phyloP scores from a whole-genome alignment of 1,140 invertebrate species.

The Antheraea mylitta region DNA sequence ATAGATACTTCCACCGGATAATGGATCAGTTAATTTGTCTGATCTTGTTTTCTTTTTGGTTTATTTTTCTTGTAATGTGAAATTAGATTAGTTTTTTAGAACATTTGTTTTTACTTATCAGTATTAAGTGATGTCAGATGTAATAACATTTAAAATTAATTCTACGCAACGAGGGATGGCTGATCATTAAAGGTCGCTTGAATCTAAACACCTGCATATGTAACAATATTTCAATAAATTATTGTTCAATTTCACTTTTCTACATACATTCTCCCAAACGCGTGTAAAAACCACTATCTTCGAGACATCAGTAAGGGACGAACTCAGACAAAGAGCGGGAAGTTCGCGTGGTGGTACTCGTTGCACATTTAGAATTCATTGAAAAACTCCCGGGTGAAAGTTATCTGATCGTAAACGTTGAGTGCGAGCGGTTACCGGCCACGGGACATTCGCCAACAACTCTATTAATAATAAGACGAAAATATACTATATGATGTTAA shows the following conservation, averaged over 20 bases:
- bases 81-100: neutral
- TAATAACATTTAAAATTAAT: too few species aligned
- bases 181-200: too few species aligned
- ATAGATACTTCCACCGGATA: slow-evolving; percentile 17
- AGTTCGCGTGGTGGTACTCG: slow-evolving; percentile 20
- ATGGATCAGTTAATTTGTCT: slow-evolving; percentile 25
- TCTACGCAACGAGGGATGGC: too few species aligned
- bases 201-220: too few species aligned
- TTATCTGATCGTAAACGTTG: slow-evolving; percentile 72
- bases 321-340: neutral
- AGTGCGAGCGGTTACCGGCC: slow-evolving; percentile 20
- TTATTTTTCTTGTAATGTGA: neutral
- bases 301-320: neutral
- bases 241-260: neutral
- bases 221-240: too few species aligned
- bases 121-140: too few species aligned
- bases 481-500: neutral
- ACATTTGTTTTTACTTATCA: neutral
- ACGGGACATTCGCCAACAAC: slow-evolving; percentile 14
- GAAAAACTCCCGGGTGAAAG: slow-evolving; percentile 73
- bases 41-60: neutral
- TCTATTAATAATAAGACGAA: neutral
- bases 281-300: slow-evolving; percentile 1
- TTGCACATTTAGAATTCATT: slow-evolving; percentile 77
- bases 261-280: neutral